Base-by-base conservation (phyloP, 2,113 vertebrate genomes). In the Lagopus leucura region DNA sequence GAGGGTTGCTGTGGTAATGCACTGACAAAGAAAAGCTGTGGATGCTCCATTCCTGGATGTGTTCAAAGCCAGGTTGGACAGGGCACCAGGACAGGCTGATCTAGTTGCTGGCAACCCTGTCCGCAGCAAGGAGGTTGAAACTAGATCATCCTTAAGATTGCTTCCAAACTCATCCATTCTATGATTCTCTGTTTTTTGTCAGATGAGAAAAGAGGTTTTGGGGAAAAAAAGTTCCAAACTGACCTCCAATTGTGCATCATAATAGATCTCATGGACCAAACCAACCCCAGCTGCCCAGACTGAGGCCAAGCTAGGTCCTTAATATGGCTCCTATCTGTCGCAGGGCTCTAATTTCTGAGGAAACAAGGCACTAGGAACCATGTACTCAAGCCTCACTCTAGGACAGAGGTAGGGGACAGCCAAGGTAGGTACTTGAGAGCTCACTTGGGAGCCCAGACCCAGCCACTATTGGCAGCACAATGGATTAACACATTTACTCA, bases 401-500 rank as follows among this genome's bases (percentile, higher is more conserved):
- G 45, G 30, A 17, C 4, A 36, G 85, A 86, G 48, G 32, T 40
- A 36, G 20, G 58, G 86, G 82, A 50, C 48, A 2, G 96, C 92
- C 94, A 95, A 95, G 63, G 67, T 85, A 75, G 80, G 77, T 48
- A 88, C 54, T 80, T 1, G 2, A 95, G 90, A 94, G 14, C 84
- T 95, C 78, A 19, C 84, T 89, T 65, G 43, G 74, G 87, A 96
- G 36, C 13, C 30, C 55, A 94, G 75, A 40, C 67, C 24, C 9
- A 82, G 79, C 0, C 0, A 43, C 55, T 92, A 58, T 72, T 92
- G 96, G 92, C 94, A 94, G 79, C 40, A 74, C 60, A 86, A 45
- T 8, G 30, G 5, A 92, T 95, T 94, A 89, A 19, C 88, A 94
- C 92, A 95, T 92, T 91, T 96, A 92, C 82, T 96, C 43, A 95